Percentiles rank a stretch among this genome's conserved stretches.
These are phyloP conservation scores for Hoplias malabaricus DNA, from an alignment of 2,113 vertebrate genomes.

Conservation along the genomic window DNA sequence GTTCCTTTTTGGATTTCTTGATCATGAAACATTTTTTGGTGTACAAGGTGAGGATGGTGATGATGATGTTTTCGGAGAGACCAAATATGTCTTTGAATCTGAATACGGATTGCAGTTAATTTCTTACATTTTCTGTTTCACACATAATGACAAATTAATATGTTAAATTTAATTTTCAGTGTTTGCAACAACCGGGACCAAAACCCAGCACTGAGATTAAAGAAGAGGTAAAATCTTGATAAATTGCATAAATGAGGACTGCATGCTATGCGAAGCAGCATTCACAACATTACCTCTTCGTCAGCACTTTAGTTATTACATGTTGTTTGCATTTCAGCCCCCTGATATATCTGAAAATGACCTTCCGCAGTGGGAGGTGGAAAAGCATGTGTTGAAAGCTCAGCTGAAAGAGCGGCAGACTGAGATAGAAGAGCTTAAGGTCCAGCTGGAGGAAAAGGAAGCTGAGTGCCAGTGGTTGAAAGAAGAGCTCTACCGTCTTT, in stretches of 20 bases:
- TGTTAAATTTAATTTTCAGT: conserved; percentile 14
- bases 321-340: conserved; percentile 12
- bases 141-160: neutral
- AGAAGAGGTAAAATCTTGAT: conserved; percentile 6
- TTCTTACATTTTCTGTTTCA: neutral
- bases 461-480: neutral
- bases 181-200: conserved; percentile 4
- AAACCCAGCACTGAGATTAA: conserved; percentile 2
- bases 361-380: neutral
- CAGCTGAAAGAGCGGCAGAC: conserved; percentile 7
- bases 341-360: conserved; percentile 8
- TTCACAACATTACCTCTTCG: neutral
- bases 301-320: neutral
- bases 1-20: neutral
- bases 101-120: neutral
- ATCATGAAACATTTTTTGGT: neutral
- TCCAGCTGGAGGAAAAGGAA: neutral
- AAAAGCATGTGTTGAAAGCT: neutral
- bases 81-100: neutral
- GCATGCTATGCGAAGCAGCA: conserved; percentile 1
- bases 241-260: neutral
- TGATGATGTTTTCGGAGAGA: neutral
- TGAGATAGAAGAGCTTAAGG: neutral
- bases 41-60: neutral
- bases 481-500: neutral